phyloP scores from a whole-genome alignment of 2,888 invertebrate species.

The Hypselothyrea guttata region DNA sequence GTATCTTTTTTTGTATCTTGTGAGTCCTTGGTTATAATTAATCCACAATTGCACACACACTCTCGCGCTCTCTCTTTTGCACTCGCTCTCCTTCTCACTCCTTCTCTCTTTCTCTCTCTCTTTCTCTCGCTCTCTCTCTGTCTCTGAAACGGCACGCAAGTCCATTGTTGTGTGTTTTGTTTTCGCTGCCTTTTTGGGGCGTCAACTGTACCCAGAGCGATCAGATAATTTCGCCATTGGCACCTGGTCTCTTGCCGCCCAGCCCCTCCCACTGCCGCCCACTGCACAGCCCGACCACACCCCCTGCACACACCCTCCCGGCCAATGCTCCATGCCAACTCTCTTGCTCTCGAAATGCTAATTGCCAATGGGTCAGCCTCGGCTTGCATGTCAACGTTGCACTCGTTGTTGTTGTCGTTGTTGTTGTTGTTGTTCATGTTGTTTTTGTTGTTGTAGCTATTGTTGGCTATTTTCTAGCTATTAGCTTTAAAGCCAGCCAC shows the following conservation, averaged over 20 bases:
- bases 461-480: constrained; percentile 41
- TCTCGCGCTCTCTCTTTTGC: constrained; percentile 24
- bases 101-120: too few relatives aligned
- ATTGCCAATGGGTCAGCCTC: constrained; percentile 70
- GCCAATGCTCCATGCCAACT: neutral
- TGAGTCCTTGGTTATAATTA: constrained; percentile 75
- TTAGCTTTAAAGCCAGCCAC: constrained; percentile 68
- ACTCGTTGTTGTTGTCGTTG: constrained; percentile 9
- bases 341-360: constrained; percentile 59
- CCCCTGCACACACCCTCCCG: neutral
- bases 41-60: constrained; percentile 69
- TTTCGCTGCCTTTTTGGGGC: constrained; percentile 21
- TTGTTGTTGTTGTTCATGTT: constrained; percentile 14
- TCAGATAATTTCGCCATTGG: constrained; percentile 63
- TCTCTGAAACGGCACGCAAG: constrained; percentile 58
- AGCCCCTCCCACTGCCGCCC: too few relatives aligned
- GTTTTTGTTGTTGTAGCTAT: constrained; percentile 23
- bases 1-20: constrained; percentile 72
- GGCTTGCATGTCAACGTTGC: constrained; percentile 58
- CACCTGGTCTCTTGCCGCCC: constrained; percentile 40
- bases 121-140: too few relatives aligned
- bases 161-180: constrained; percentile 9
- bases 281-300: constrained; percentile 20
- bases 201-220: constrained; percentile 52
- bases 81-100: too few relatives aligned